Conservation (phyloP, 2,888 invertebrate genomes). For the Idaea biselata region DNA sequence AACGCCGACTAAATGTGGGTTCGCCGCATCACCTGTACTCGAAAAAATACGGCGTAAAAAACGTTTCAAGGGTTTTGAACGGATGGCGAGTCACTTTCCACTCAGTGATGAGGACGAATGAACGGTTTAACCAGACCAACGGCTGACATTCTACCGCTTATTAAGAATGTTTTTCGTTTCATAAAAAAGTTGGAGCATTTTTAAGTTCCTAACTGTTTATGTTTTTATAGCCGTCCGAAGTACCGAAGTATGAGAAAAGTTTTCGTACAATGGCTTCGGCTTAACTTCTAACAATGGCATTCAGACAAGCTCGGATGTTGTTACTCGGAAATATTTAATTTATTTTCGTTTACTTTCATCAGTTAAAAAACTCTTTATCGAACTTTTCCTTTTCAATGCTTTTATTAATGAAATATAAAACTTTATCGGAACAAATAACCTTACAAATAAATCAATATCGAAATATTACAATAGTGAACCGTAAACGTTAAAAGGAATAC, state of each 20-base stretch:
- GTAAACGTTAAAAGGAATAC: neutral
- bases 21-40: constrained; percentile 71
- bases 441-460: neutral
- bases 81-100: constrained; percentile 23
- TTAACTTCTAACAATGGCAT: constrained; percentile 27
- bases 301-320: constrained; percentile 21
- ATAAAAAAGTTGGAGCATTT: constrained; percentile 48
- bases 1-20: constrained; percentile 79
- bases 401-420: neutral
- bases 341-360: constrained; percentile 20
- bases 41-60: constrained; percentile 65
- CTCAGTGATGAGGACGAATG: constrained; percentile 3
- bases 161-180: constrained; percentile 52
- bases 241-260: constrained; percentile 44
- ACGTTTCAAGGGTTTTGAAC: constrained; percentile 33
- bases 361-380: constrained; percentile 5
- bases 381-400: neutral
- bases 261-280: constrained; percentile 26
- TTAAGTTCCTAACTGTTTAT: constrained; percentile 45
- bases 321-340: constrained; percentile 25
- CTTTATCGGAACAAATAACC: neutral
- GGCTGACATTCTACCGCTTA: constrained; percentile 54
- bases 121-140: constrained; percentile 39
- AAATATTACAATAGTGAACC: neutral
- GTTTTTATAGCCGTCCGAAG: constrained; percentile 36